Evolutionary conservation across 2,797 vertebrate genomes (phyloP).

Genomic region (Dendrocincla tyrannina): DNA sequence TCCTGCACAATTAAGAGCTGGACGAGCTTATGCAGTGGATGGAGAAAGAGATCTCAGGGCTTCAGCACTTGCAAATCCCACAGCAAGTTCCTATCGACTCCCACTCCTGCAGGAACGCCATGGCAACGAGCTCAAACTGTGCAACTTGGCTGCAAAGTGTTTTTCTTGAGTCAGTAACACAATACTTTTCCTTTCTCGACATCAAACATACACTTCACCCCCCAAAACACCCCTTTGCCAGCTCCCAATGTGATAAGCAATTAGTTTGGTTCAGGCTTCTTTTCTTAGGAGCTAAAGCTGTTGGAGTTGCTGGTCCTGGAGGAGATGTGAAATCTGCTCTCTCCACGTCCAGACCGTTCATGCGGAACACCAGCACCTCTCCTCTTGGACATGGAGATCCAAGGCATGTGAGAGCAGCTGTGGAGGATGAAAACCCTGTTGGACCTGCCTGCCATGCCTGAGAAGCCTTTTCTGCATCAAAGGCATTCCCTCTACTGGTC

Average conservation of each 20-base stretch:
- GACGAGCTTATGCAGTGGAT: not conserved
- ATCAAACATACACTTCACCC: not conserved
- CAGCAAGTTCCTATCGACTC: constrained; percentile 40
- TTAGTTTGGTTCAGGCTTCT: not conserved
- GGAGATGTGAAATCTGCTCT: not conserved
- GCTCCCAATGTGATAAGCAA: constrained; percentile 16
- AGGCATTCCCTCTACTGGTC: not conserved
- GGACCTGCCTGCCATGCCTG: not conserved
- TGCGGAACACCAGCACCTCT: not conserved
- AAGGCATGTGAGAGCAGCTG: not conserved
- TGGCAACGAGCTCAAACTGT: constrained; percentile 61
- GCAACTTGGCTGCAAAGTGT: constrained; percentile 52
- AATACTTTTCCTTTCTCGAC: constrained; percentile 23
- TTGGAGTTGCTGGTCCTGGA: not conserved
- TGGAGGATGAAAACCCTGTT: not conserved
- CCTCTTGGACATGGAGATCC: not conserved
- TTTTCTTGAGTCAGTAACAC: constrained; percentile 62
- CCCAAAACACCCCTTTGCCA: not conserved
- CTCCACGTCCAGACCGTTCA: not conserved
- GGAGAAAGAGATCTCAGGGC: constrained; percentile 43
- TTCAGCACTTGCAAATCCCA: constrained; percentile 43
- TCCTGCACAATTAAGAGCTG: not conserved
- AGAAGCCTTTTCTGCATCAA: not conserved
- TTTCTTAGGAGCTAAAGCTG: not conserved
- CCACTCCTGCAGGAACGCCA: constrained; percentile 39